Conservation (phyloP, 2,888 invertebrate species). For the Heliconius hortense region DNA sequence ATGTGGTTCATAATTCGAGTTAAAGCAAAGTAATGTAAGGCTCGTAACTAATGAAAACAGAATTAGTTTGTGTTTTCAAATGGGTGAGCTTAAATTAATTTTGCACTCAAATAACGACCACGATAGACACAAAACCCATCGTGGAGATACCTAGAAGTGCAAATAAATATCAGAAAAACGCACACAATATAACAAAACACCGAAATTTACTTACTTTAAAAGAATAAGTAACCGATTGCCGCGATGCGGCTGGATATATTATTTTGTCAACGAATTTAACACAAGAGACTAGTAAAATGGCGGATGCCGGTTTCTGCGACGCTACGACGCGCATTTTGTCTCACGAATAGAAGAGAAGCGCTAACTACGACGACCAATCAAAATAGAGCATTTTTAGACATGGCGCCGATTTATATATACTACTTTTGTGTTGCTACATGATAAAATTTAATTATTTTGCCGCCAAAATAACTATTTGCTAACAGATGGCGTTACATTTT, state of each 20-base stretch:
- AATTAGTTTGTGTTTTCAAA: constrained; percentile 71
- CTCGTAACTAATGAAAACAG: constrained; percentile 80
- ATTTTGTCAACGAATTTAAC: constrained; percentile 42
- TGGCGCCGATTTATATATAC: constrained; percentile 65
- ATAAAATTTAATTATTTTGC: constrained; percentile 15
- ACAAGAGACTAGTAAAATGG: constrained; percentile 64
- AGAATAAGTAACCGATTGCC: constrained; percentile 58
- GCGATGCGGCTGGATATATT: constrained; percentile 68
- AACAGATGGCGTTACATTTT: constrained; percentile 28
- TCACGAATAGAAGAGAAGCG: constrained; percentile 41
- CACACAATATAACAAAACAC: constrained; percentile 10
- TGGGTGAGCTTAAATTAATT: constrained; percentile 75
- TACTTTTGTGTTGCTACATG: constrained; percentile 57
- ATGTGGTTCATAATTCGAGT: background rate
- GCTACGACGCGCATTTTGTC: constrained; percentile 44
- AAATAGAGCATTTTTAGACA: constrained; percentile 59
- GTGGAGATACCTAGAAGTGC: constrained; percentile 84
- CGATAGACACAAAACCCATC: constrained; percentile 66
- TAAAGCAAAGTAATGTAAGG: constrained; percentile 54
- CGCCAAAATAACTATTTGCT: constrained; percentile 22
- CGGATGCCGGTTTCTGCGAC: constrained; percentile 56
- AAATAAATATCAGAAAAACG: constrained; percentile 50
- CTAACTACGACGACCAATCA: constrained; percentile 65
- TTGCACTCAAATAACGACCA: constrained; percentile 84
- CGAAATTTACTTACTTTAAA: constrained; percentile 55